A percentile compares a stretch with the other conserved stretches of the same genome.
Conservation (phyloP, 1,140 invertebrate genomes). For the Antheraea mylitta region DNA sequence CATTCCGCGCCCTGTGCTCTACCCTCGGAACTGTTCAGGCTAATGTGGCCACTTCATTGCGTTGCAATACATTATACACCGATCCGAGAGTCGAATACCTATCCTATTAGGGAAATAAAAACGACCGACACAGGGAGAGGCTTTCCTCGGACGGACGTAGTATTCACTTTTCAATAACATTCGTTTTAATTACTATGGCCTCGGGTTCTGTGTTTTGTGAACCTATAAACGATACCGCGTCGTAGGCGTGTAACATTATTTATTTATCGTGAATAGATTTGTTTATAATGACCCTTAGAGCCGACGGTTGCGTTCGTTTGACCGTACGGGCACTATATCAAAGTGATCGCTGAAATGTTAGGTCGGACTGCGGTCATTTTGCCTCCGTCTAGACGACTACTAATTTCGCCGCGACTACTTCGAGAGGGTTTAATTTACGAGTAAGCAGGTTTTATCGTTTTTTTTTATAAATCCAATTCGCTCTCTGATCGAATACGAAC, state of each 20-base stretch:
- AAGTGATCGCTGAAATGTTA: slow-evolving; percentile 49
- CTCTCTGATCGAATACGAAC: not conserved
- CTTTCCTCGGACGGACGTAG: not conserved
- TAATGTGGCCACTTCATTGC: slow-evolving; percentile 45
- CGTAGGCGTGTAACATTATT: slow-evolving; percentile 26
- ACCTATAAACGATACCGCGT: slow-evolving; percentile 21
- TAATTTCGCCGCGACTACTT: slow-evolving; percentile 38
- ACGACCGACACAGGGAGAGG: not conserved
- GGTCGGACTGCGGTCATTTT: slow-evolving; percentile 41
- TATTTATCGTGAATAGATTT: slow-evolving; percentile 37
- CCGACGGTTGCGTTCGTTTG: slow-evolving; percentile 31
- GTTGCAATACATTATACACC: slow-evolving; percentile 33
- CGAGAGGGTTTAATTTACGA: slow-evolving; percentile 18
- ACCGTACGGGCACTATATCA: slow-evolving; percentile 42
- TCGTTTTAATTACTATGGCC: not conserved
- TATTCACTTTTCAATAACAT: not conserved
- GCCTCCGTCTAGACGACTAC: slow-evolving; percentile 43
- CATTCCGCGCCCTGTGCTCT: slow-evolving; percentile 34
- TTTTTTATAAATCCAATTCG: not conserved
- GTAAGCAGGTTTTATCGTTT: slow-evolving; percentile 16
- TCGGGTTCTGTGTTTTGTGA: slow-evolving; percentile 24
- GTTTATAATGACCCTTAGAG: slow-evolving; percentile 32
- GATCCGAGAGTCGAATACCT: not conserved
- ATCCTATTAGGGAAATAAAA: not conserved
- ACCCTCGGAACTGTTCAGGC: slow-evolving; percentile 36